Base-by-base conservation (phyloP, 2,797 vertebrate species). In the Margarornis squamiger region DNA sequence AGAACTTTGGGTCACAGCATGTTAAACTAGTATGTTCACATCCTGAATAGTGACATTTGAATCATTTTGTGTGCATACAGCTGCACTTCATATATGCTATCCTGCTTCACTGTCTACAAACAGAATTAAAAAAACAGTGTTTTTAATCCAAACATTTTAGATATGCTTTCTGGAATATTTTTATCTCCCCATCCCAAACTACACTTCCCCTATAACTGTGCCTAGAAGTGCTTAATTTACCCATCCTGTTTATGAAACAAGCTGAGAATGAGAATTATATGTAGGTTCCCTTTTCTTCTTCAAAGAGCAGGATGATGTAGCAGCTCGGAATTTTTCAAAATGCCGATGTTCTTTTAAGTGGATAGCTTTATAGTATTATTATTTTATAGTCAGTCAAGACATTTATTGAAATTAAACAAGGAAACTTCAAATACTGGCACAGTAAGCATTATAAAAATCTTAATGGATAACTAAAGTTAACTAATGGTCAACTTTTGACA, bases 61-160 rank as follows among this genome's bases (percentile, higher is more conserved):
- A 39, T 49, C 0, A 3, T 36, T 48, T 43, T 2, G 1, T 4
- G 1, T 55, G 26, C 16, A 24, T 32, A 29, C 11, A 54, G 23
- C 39, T 49, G 29, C 1, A 2, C 22, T 73, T 52, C 10, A 7
- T 22, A 11, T 38, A 48, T 12, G 3, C 16, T 30, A 8, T 41
- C 22, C 41, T 55, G 14, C 27, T 65, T 74, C 3, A 0, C 57
- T 66, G 41, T 55, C 18, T 58, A 38, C 2, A 2, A 83, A 16
- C 32, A 66, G 54, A 52, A n/a, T 54, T 72, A 39, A 34, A 3
- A 0, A 26, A 34, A 34, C 20, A 12, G 1, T 36, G 41, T 34
- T 80, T 45, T 27, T 10, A 73, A n/a, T 55, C 17, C 6, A 49
- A 76, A 27, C 1, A 17, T 14, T 68, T 63, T 45, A 68, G 38